Percentiles rank a stretch among this genome's conserved stretches.
These are phyloP conservation scores for Caenorhabditis parvicauda DNA, from an alignment of 2,888 invertebrate species.

Conservation along the genomic window DNA sequence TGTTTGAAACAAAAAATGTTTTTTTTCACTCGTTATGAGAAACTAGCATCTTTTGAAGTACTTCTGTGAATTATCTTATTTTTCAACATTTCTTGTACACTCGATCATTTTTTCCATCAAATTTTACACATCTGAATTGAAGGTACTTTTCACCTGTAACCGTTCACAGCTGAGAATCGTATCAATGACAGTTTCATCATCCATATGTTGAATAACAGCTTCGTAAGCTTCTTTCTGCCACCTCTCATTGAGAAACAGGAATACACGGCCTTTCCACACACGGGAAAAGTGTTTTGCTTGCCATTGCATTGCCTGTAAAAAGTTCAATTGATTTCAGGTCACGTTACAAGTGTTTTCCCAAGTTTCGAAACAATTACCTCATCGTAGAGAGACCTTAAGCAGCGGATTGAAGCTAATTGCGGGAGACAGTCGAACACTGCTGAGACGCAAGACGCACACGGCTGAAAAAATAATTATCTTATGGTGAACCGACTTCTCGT, in stretches of 20 bases:
- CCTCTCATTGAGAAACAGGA: constrained; percentile 80
- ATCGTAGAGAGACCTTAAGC: constrained; percentile 45
- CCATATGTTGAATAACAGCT: constrained; percentile 58
- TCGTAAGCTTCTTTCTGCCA: constrained; percentile 60
- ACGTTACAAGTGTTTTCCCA: no score
- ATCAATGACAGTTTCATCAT: constrained; percentile 78
- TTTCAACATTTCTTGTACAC: not conserved
- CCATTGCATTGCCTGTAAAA: constrained; percentile 42
- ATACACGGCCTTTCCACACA: constrained; percentile 87
- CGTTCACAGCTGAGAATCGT: constrained; percentile 82
- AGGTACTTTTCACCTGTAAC: constrained; percentile 69
- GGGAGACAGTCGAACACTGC: constrained; percentile 85
- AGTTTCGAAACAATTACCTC: constrained; percentile 35
- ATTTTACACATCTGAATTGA: not conserved
- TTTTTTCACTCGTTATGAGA: constrained; percentile 1
- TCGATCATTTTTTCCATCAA: not conserved
- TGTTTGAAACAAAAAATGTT: not conserved
- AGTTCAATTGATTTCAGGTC: not conserved
- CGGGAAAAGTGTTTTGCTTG: constrained; percentile 74
- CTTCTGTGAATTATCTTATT: not conserved
- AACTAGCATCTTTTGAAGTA: not conserved
- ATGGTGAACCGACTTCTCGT: not conserved
- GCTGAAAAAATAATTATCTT: constrained; percentile 68
- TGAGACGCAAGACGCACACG: constrained; percentile 82
- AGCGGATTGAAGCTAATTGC: constrained; percentile 71